phyloP scores from a whole-genome alignment of 2,797 vertebrate genomes.

The Buphagus erythrorhynchus region DNA sequence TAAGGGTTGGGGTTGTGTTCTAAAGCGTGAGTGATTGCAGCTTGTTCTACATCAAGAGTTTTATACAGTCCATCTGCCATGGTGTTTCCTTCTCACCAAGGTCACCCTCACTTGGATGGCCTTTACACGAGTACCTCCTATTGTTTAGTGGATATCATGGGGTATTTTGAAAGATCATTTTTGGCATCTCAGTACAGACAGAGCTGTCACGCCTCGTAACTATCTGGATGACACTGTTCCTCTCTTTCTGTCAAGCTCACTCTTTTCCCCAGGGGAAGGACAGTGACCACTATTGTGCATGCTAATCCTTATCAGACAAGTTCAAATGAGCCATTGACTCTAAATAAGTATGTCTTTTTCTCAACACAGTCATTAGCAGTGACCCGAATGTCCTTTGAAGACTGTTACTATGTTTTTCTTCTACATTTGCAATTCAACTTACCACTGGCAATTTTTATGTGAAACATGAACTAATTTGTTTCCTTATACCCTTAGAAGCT shows the following conservation, averaged over 20 bases:
- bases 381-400: background rate
- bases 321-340: background rate
- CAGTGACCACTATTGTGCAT: background rate
- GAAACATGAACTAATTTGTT: background rate
- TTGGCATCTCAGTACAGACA: background rate
- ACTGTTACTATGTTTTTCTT: background rate
- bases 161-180: background rate
- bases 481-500: background rate
- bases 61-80: background rate
- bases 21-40: background rate
- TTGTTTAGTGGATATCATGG: background rate
- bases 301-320: background rate
- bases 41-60: background rate
- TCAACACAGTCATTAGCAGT: background rate
- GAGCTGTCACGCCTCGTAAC: background rate
- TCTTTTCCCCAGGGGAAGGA: background rate
- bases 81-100: background rate
- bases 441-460: background rate
- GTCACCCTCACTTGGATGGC: background rate
- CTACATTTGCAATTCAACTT: background rate
- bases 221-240: background rate
- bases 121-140: background rate
- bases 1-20: background rate
- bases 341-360: background rate
- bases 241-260: background rate